Conservation (phyloP, 1,140 invertebrate species). For the Gonatopus flavifemur region DNA sequence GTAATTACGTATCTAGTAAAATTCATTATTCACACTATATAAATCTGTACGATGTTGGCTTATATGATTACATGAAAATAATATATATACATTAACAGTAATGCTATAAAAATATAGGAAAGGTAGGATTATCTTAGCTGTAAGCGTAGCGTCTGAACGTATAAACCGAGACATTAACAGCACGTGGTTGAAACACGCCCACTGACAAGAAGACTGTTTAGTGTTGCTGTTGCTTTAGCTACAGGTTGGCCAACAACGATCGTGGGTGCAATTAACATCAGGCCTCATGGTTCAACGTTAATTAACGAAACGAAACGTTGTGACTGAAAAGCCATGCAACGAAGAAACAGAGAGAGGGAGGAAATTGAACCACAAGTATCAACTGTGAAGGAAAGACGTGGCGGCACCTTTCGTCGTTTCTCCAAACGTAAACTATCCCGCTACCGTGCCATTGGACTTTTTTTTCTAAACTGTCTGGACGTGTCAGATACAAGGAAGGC, state of each 20-base stretch:
- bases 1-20: no score
- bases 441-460: constrained; percentile 21
- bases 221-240: no score
- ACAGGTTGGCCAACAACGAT: constrained; percentile 34
- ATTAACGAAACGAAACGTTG: constrained; percentile 43
- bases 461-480: constrained; percentile 25
- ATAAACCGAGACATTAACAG: constrained; percentile 30
- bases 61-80: no score
- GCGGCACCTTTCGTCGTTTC: constrained; percentile 35
- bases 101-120: no score
- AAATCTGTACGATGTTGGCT: no score
- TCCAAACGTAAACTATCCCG: constrained; percentile 20
- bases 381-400: constrained; percentile 21
- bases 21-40: no score
- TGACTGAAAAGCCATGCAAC: constrained; percentile 8
- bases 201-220: constrained; percentile 20
- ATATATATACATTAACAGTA: no score
- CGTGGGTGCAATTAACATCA: constrained; percentile 35
- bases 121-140: no score
- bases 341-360: constrained; percentile 6
- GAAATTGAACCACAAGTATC: no score
- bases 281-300: constrained; percentile 41
- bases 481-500: constrained; percentile 27
- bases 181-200: constrained; percentile 36
- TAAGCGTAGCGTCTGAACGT: constrained; percentile 17